These are phyloP conservation scores for Leptobrachium leishanense DNA, from an alignment of 2,113 vertebrate species.

Conservation along the genomic window DNA sequence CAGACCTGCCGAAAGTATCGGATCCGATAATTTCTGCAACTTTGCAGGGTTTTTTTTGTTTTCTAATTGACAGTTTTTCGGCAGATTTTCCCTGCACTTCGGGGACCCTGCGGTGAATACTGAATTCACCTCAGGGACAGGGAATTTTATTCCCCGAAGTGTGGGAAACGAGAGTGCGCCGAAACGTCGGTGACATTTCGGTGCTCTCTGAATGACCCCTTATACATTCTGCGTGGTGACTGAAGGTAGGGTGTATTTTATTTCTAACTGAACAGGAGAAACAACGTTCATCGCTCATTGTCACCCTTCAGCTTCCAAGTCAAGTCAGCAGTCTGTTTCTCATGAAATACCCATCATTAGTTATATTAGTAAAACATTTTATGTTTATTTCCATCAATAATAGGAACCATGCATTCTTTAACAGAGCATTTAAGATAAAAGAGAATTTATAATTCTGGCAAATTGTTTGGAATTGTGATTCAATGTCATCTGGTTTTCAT, in stretches of 20 bases:
- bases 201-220: too few relatives aligned
- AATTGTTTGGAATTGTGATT: slow-evolving; percentile 72
- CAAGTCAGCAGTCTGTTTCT: slow-evolving; percentile 41
- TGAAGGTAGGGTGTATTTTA: slow-evolving; percentile 14
- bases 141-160: too few relatives aligned
- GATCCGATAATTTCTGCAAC: too few relatives aligned
- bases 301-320: slow-evolving; percentile 25
- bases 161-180: too few relatives aligned
- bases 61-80: slow-evolving; percentile 1
- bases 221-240: neutral
- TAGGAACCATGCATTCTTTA: slow-evolving; percentile 68
- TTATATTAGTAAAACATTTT: slow-evolving; percentile 57
- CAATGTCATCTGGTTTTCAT: slow-evolving; percentile 76
- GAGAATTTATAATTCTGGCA: slow-evolving; percentile 77
- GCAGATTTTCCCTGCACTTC: too few relatives aligned
- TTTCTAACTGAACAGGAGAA: slow-evolving; percentile 25
- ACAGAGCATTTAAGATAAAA: slow-evolving; percentile 72
- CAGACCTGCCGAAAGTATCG: too few relatives aligned
- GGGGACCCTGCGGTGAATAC: too few relatives aligned
- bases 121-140: too few relatives aligned
- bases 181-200: too few relatives aligned
- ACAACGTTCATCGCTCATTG: slow-evolving; percentile 13
- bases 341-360: slow-evolving; percentile 53
- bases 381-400: slow-evolving; percentile 68
- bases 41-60: too few relatives aligned